phyloP scores from a whole-genome alignment of 1,140 invertebrate genomes.

The Panagrolaimus sp. region DNA sequence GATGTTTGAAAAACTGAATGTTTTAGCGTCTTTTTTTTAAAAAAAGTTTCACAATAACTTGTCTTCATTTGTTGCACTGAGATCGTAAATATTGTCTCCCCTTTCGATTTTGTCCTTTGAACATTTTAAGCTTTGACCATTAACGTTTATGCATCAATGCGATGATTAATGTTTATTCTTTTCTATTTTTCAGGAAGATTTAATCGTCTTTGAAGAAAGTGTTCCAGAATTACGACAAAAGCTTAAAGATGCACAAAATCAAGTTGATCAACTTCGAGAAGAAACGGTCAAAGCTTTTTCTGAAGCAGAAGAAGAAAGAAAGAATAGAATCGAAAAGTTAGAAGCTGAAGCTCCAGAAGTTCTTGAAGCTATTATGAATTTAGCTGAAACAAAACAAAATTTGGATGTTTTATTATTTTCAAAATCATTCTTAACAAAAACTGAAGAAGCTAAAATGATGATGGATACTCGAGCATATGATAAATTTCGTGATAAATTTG shows the following conservation, averaged over 20 bases:
- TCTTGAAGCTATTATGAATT: neutral
- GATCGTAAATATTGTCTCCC: too few relatives aligned
- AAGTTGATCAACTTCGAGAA: neutral
- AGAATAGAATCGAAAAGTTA: neutral
- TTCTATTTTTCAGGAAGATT: neutral
- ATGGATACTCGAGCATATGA: neutral
- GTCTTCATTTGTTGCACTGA: too few relatives aligned
- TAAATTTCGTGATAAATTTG: neutral
- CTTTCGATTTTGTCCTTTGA: too few relatives aligned
- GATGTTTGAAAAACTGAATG: too few relatives aligned
- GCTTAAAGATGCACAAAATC: neutral
- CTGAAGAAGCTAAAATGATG: slow-evolving; percentile 7
- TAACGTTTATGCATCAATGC: too few relatives aligned
- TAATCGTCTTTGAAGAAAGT: neutral
- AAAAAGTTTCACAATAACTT: too few relatives aligned
- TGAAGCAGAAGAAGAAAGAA: neutral
- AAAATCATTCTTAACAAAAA: neutral
- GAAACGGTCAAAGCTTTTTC: neutral
- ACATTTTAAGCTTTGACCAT: too few relatives aligned
- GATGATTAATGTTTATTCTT: too few relatives aligned
- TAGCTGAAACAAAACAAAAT: neutral
- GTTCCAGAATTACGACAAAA: neutral
- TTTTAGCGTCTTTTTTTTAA: too few relatives aligned
- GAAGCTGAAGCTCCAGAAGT: neutral
- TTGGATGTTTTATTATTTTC: neutral